Base-by-base conservation (phyloP, 2,888 invertebrate genomes). In the Scaptomyza flava region DNA sequence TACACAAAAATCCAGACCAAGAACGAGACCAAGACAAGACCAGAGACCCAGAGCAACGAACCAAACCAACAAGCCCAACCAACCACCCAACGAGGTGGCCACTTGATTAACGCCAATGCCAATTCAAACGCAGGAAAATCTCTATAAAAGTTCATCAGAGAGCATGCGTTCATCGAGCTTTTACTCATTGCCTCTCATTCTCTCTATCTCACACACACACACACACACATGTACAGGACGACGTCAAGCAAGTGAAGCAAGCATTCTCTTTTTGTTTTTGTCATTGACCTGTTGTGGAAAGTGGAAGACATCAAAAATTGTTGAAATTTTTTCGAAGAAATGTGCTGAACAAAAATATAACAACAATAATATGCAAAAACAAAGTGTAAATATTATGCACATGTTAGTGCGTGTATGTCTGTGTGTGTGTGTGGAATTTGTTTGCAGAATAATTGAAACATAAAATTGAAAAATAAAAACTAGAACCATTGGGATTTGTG, bases 61-160 rank as follows among this genome's bases (percentile, higher is more conserved):
- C 59, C 68, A 64, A 52, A n/a, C 36, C 36, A 61, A 59, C 58
- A 56, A 52, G 67, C 51, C 77, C 48, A 52, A 17, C 67, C 67
- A 64, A 54, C 70, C 76, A 80, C 47, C 64, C 48, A 71, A 27
- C 47, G 64, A 64, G 69, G 61, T 87, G 71, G 69, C 68, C 75
- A 79, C 79, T 82, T 87, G 86, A 87, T 82, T 82, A 88, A 88
- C 83, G 80, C 78, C 81, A 87, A 87, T 87, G 81, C 81, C 81
- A 87, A 84, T 81, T 71, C 84, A 69, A 74, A 87, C 87, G 84
- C 80, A 80, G 84, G 81, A 83, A 84, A 84, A 80, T 85, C 89
- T 85, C 81, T 83, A 86, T 83, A 76, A 73, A 82, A 73, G 72
- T 80, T 76, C 45, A 67, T 46, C 73, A 83, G 73, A 71, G 88